phyloP scores from a whole-genome alignment of 2,113 vertebrate species.

The Paracyprichromis sp. region DNA sequence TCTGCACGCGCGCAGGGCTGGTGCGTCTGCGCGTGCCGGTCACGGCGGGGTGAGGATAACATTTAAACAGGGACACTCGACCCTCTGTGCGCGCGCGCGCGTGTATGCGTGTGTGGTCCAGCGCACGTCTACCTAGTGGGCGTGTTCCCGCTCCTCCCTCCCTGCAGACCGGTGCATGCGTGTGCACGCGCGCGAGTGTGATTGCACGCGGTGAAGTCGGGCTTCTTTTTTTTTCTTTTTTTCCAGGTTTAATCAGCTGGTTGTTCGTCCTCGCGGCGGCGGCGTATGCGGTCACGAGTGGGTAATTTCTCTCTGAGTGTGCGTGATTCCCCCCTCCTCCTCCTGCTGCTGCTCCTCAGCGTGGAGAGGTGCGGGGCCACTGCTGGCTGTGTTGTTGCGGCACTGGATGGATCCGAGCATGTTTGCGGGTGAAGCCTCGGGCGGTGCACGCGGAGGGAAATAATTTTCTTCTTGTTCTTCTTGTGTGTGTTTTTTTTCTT shows the following conservation, averaged over 20 bases:
- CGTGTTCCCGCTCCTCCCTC: conserved; percentile 26
- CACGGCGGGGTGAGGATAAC: conserved; percentile 10
- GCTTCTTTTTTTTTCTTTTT: background rate
- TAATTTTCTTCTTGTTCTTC: background rate
- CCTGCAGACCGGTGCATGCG: conserved; percentile 14
- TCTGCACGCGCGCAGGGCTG: background rate
- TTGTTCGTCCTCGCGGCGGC: background rate
- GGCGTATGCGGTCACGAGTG: background rate
- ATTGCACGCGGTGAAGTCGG: background rate
- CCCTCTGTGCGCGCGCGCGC: background rate
- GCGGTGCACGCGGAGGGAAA: conserved; percentile 24
- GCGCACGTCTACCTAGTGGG: conserved; percentile 29
- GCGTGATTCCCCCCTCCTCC: background rate
- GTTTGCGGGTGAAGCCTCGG: conserved; percentile 40
- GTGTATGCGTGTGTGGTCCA: background rate
- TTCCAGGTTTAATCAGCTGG: background rate
- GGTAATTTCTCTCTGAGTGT: conserved; percentile 23
- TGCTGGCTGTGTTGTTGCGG: conserved; percentile 48
- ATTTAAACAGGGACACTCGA: background rate
- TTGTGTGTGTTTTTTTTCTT: background rate
- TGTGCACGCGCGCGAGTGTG: background rate
- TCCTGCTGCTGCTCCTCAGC: conserved; percentile 20
- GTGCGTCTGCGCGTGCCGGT: background rate
- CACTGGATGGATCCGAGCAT: conserved; percentile 51
- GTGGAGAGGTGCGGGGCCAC: conserved; percentile 53